A percentile compares a stretch with the other conserved stretches of the same genome.
These are phyloP conservation scores for Ichneumoninae sp. DNA, from an alignment of 2,888 invertebrate species.

Conservation along the genomic window DNA sequence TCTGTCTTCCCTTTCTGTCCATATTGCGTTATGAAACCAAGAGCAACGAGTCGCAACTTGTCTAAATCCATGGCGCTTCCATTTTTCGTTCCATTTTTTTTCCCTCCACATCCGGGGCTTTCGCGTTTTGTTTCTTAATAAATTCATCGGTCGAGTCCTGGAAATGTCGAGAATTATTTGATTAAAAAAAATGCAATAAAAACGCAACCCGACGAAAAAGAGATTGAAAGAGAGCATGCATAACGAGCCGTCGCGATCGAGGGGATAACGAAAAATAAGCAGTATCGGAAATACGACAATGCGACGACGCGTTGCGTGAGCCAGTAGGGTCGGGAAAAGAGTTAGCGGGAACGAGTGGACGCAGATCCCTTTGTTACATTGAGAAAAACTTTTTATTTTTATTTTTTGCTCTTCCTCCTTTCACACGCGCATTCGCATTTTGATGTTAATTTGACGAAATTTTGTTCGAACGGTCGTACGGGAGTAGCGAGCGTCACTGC, in stretches of 20 bases:
- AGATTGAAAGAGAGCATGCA: not conserved
- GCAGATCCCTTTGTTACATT: conserved; percentile 35
- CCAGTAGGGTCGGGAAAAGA: conserved; percentile 36
- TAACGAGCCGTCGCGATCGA: not conserved
- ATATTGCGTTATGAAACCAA: conserved; percentile 58
- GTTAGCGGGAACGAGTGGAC: conserved; percentile 40
- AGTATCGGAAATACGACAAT: not conserved
- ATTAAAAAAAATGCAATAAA: not conserved
- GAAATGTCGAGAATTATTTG: not conserved
- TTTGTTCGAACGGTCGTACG: not conserved
- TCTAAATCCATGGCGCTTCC: conserved; percentile 23
- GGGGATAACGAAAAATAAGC: not conserved
- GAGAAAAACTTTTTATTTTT: not conserved
- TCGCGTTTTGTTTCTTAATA: not conserved
- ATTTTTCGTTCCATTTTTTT: conserved; percentile 1
- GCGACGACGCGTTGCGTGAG: conserved; percentile 24
- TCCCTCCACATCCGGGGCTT: not conserved
- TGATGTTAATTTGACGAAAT: not conserved
- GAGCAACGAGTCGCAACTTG: conserved; percentile 18
- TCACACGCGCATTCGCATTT: not conserved
- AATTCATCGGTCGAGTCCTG: not conserved
- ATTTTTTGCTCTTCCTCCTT: not conserved
- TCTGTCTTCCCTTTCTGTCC: conserved; percentile 50
- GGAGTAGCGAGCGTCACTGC: not conserved
- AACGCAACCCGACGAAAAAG: not conserved